Conservation (phyloP, 1,140 invertebrate genomes). For the Eumeta japonica region DNA sequence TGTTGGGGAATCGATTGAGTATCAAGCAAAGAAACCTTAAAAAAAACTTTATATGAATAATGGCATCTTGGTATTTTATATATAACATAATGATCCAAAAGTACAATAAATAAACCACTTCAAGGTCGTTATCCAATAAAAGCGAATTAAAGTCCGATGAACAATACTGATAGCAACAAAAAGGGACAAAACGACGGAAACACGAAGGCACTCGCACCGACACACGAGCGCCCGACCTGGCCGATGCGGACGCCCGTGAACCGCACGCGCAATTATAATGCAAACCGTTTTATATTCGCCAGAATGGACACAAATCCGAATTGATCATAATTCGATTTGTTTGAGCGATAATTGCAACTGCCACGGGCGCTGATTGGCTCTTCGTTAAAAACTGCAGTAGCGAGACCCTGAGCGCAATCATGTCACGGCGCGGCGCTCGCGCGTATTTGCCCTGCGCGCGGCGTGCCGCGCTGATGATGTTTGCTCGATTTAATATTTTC, state of each 20-base stretch:
- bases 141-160: conserved; percentile 21
- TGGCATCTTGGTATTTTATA: no score
- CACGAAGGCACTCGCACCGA: conserved; percentile 18
- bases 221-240: conserved; percentile 40
- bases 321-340: conserved; percentile 59
- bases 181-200: conserved; percentile 22
- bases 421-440: conserved; percentile 22
- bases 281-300: conserved; percentile 58
- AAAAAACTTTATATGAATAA: no score
- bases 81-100: no score
- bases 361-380: conserved; percentile 52
- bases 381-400: conserved; percentile 35
- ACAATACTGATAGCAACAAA: conserved; percentile 21
- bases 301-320: conserved; percentile 56
- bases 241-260: conserved; percentile 51
- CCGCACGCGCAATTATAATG: conserved; percentile 52
- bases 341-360: conserved; percentile 56
- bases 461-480: conserved; percentile 43
- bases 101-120: no score
- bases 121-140: no score
- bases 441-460: conserved; percentile 40
- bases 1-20: no score
- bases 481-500: conserved; percentile 38
- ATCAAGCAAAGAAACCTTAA: no score
- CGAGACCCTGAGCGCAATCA: conserved; percentile 8